phyloP scores from a whole-genome alignment of 2,113 vertebrate species.

The Xyliphius kryptos region DNA sequence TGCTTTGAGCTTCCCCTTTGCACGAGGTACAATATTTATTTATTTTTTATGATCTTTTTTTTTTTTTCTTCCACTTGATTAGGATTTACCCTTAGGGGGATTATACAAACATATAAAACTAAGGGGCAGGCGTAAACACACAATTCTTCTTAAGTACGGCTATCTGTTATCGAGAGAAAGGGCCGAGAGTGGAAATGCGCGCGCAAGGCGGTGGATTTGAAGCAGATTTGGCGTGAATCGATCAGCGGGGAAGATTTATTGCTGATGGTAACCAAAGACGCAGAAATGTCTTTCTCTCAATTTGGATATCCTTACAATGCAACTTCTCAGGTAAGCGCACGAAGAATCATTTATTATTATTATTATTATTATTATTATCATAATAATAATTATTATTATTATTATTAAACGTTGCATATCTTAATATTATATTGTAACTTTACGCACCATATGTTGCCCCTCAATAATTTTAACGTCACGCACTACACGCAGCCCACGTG shows the following conservation, averaged over 20 bases:
- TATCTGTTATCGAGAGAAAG: slow-evolving; percentile 83
- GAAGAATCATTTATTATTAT: too few species aligned
- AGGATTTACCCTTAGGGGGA: slow-evolving; percentile 71
- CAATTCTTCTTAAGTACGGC: slow-evolving; percentile 75
- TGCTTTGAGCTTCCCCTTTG: slow-evolving; percentile 79
- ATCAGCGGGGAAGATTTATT: slow-evolving; percentile 81
- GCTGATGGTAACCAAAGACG: slow-evolving; percentile 82
- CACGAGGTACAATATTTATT: slow-evolving; percentile 64
- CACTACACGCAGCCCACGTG: too few species aligned
- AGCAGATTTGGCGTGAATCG: slow-evolving; percentile 80
- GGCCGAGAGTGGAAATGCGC: slow-evolving; percentile 79
- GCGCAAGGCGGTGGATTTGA: slow-evolving; percentile 77
- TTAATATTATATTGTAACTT: too few species aligned
- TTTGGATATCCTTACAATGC: slow-evolving; percentile 94
- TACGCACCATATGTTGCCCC: too few species aligned
- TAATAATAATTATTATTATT: too few species aligned
- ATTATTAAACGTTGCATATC: too few species aligned
- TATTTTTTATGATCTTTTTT: too few species aligned
- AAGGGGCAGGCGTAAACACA: slow-evolving; percentile 66
- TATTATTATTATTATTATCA: too few species aligned
- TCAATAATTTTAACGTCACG: too few species aligned
- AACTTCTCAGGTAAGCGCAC: slow-evolving; percentile 96
- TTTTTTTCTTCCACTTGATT: slow-evolving; percentile 65
- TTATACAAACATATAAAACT: slow-evolving; percentile 74
- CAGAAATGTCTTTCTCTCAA: slow-evolving; percentile 94